phyloP scores from a whole-genome alignment of 2,797 vertebrate genomes.

The Urosaurus nigricauda region DNA sequence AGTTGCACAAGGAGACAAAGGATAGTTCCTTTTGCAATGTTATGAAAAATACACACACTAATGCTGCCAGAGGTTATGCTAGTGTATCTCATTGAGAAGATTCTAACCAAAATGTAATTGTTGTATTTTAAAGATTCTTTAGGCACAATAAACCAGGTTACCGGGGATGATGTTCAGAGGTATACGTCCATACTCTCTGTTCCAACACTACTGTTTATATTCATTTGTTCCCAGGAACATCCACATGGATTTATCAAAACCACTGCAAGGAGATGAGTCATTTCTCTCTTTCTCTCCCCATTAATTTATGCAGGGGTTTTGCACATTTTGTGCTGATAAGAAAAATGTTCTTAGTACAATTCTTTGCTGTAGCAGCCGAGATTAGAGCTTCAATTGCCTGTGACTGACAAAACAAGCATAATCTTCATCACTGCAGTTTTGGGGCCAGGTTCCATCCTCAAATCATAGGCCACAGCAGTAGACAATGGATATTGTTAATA shows the following conservation, averaged over 20 bases:
- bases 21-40: too few species aligned
- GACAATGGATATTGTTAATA: not conserved
- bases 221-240: constrained; percentile 23
- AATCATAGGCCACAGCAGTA: not conserved
- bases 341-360: not conserved
- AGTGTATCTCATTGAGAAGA: too few species aligned
- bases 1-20: too few species aligned
- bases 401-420: constrained; percentile 16
- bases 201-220: constrained; percentile 10
- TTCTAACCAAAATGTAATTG: not conserved
- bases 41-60: too few species aligned
- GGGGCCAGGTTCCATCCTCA: constrained; percentile 27
- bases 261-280: not conserved
- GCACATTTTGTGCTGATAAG: constrained; percentile 29
- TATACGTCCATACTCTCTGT: not conserved
- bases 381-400: not conserved
- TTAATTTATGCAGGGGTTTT: not conserved
- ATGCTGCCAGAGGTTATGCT: too few species aligned
- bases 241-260: not conserved
- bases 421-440: constrained; percentile 17
- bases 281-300: not conserved
- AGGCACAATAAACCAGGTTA: not conserved
- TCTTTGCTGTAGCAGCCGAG: constrained; percentile 18
- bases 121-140: constrained; percentile 7
- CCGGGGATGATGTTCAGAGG: not conserved